Conservation (phyloP, 2,113 vertebrate genomes). For the Melierax canorus region DNA sequence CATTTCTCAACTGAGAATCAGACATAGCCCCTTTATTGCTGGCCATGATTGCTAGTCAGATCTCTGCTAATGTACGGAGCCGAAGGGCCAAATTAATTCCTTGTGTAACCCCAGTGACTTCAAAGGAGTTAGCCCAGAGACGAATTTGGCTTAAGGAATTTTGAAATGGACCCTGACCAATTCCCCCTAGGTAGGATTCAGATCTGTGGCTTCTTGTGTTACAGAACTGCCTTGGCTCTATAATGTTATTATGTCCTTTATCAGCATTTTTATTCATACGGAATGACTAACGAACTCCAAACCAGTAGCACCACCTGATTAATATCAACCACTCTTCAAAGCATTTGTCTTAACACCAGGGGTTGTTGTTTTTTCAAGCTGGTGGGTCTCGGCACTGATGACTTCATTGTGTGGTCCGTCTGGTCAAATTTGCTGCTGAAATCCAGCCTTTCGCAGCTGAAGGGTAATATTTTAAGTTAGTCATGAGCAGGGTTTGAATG, state of each 20-base stretch:
- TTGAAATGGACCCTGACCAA: constrained; percentile 40
- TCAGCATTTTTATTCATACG: constrained; percentile 28
- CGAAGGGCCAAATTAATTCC: constrained; percentile 9
- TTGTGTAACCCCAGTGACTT: constrained; percentile 35
- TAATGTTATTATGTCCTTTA: constrained; percentile 15
- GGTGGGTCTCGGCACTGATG: constrained; percentile 45
- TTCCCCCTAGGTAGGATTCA: neutral
- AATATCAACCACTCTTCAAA: constrained; percentile 63
- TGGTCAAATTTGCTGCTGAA: constrained; percentile 52
- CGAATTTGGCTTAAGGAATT: constrained; percentile 35
- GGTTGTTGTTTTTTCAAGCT: constrained; percentile 41
- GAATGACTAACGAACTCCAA: constrained; percentile 41
- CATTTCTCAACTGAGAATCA: too few relatives aligned
- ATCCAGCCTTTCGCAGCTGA: constrained; percentile 23
- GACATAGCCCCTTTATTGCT: too few relatives aligned
- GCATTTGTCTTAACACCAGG: constrained; percentile 57
- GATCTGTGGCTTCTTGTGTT: constrained; percentile 34
- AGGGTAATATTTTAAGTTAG: constrained; percentile 53
- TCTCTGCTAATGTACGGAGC: neutral
- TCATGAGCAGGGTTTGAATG: constrained; percentile 11
- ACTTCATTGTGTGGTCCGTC: constrained; percentile 61
- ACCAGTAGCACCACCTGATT: constrained; percentile 61
- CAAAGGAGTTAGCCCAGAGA: constrained; percentile 31
- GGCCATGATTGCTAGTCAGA: neutral
- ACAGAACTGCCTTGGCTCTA: constrained; percentile 25